Evolutionary conservation across 1,140 invertebrate species (phyloP).

Genomic region (Apolygus lucorum): DNA sequence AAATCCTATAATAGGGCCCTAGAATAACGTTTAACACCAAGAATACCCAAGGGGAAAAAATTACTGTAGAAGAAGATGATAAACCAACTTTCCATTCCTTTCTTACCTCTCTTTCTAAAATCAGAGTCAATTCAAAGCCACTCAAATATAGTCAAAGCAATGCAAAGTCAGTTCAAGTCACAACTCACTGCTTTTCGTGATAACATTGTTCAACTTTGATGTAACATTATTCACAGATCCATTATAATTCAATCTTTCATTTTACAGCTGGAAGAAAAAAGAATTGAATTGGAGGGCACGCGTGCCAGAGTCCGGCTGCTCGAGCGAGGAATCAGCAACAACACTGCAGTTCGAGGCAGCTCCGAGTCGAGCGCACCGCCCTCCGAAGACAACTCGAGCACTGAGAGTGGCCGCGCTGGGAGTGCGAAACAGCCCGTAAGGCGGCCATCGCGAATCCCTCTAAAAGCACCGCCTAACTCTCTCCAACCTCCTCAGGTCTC

Average conservation of each 20-base stretch:
- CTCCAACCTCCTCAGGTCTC: background rate
- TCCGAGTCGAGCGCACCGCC: conserved; percentile 36
- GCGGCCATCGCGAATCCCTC: background rate
- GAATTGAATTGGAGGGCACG: conserved; percentile 71
- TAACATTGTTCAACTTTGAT: too few relatives aligned
- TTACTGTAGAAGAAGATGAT: too few relatives aligned
- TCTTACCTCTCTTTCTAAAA: too few relatives aligned
- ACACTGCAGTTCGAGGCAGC: conserved; percentile 25
- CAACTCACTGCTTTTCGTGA: too few relatives aligned
- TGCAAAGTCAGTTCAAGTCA: too few relatives aligned
- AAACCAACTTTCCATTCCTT: too few relatives aligned
- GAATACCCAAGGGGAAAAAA: too few relatives aligned
- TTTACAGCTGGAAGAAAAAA: conserved; percentile 64
- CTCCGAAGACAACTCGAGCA: conserved; percentile 31
- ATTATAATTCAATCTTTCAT: conserved; percentile 26
- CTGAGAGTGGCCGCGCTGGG: conserved; percentile 33
- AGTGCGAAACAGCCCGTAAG: background rate
- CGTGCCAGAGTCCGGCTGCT: conserved; percentile 60
- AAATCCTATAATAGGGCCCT: too few relatives aligned
- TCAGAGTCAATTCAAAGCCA: too few relatives aligned
- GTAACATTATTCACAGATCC: too few relatives aligned
- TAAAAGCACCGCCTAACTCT: background rate
- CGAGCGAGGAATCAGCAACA: conserved; percentile 43
- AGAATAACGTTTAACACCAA: too few relatives aligned
- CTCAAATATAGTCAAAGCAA: too few relatives aligned